Conservation (phyloP, 2,888 invertebrate species). For the Aleiodes alternator region DNA sequence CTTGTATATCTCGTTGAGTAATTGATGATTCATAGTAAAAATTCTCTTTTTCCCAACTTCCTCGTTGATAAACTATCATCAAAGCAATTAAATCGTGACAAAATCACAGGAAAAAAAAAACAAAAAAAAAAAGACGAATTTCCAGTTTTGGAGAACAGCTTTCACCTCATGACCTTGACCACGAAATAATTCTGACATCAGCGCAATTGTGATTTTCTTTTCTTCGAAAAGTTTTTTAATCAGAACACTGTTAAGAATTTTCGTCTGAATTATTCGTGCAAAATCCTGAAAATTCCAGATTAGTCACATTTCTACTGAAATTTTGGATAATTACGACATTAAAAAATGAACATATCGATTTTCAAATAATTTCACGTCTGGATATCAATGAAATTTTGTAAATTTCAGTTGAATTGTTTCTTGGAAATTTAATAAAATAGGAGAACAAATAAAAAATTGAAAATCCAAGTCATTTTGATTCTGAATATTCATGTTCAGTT, state of each 20-base stretch:
- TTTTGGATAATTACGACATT: neutral
- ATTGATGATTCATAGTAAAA: conserved; percentile 49
- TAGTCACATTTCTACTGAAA: too few relatives aligned
- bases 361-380: too few relatives aligned
- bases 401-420: too few relatives aligned
- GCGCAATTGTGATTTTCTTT: neutral
- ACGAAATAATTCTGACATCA: conserved; percentile 38
- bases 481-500: too few relatives aligned
- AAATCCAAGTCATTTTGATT: too few relatives aligned
- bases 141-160: neutral
- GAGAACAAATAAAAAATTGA: too few relatives aligned
- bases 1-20: conserved; percentile 42
- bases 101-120: neutral
- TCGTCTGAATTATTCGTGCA: too few relatives aligned
- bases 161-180: conserved; percentile 50
- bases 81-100: neutral
- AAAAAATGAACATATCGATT: neutral
- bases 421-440: too few relatives aligned
- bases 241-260: too few relatives aligned
- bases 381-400: too few relatives aligned
- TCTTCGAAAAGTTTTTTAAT: neutral
- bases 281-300: too few relatives aligned
- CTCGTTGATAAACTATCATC: neutral
- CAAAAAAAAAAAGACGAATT: neutral
- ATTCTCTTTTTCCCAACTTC: conserved; percentile 32